Percentiles rank a stretch among this genome's conserved stretches.
Conservation (phyloP, 2,113 vertebrate species). For the Dendropsophus ebraccatus region DNA sequence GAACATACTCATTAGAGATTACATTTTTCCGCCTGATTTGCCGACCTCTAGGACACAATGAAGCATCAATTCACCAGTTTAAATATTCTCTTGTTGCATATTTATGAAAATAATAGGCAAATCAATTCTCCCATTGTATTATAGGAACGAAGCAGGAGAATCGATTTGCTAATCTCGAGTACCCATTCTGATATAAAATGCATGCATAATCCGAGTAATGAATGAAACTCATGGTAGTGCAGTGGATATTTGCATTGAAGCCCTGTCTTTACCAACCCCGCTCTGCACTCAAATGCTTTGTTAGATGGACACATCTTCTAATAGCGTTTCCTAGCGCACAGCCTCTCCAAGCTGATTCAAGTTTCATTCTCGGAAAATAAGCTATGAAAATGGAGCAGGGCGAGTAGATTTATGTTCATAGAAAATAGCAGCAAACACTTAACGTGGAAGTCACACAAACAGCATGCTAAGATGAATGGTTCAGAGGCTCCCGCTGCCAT, state of each 20-base stretch:
- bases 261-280: background rate
- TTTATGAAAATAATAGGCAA: too few species aligned
- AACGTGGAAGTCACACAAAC: background rate
- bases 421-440: conserved; percentile 5
- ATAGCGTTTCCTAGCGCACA: background rate
- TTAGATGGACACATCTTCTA: background rate
- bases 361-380: background rate
- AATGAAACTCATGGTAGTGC: background rate
- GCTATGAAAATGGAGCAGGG: conserved; percentile 1
- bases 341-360: background rate
- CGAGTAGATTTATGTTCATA: conserved; percentile 34
- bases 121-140: too few species aligned
- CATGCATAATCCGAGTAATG: background rate
- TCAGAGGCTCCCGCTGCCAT: background rate
- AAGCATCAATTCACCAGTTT: too few species aligned
- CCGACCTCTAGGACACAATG: too few species aligned
- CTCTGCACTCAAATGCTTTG: background rate
- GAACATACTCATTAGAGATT: too few species aligned
- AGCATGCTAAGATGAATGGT: background rate
- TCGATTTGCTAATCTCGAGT: too few species aligned
- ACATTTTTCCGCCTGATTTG: too few species aligned
- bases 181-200: background rate
- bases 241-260: background rate
- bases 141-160: too few species aligned
- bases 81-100: too few species aligned